Conservation (phyloP, 2,888 invertebrate species). For the Cantharis lateralis region DNA sequence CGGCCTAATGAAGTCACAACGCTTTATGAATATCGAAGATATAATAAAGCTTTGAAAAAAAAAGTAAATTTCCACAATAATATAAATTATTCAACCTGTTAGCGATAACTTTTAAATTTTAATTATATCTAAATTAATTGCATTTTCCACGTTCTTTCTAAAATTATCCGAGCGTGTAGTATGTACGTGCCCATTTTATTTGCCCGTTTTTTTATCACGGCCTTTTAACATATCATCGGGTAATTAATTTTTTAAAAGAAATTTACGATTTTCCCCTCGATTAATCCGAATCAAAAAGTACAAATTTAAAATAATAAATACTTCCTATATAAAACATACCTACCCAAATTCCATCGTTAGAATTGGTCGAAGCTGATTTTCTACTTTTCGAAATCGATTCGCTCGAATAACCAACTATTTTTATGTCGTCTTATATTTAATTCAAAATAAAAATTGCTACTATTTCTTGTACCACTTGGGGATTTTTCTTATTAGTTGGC, state of each 20-base stretch:
- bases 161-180: not conserved
- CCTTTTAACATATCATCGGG: not conserved
- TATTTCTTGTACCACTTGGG: not conserved
- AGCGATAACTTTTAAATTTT: not conserved
- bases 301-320: not conserved
- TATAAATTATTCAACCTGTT: not conserved
- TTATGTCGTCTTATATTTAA: not conserved
- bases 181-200: not conserved
- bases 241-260: not conserved
- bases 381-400: not conserved
- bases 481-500: not conserved
- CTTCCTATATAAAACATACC: not conserved
- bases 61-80: not conserved
- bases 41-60: not conserved
- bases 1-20: not conserved
- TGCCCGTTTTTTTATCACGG: not conserved
- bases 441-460: not conserved
- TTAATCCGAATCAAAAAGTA: not conserved
- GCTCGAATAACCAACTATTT: not conserved
- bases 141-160: not conserved
- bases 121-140: not conserved
- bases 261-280: not conserved
- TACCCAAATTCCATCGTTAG: not conserved
- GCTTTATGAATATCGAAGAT: not conserved
- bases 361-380: not conserved